Evolutionary conservation across 1,140 invertebrate species (phyloP), one percentile per base, ranked within the genome.

Genomic region (Bombus ignitus): DNA sequence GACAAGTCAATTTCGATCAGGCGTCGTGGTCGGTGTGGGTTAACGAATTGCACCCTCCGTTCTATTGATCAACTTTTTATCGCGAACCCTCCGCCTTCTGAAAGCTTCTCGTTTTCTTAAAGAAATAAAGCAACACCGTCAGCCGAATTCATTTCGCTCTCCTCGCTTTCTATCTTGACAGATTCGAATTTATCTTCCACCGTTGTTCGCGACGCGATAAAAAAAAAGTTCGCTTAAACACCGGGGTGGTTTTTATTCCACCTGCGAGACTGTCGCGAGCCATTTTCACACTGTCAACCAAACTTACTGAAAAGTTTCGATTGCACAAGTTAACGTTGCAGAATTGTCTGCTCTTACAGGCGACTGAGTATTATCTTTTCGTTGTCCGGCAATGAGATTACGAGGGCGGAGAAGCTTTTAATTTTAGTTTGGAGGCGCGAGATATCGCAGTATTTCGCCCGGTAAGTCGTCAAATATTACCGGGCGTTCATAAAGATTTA

Each of bases 111-210:
- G 59, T 77, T 82, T 68, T 68, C 81, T 62, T 53, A 66, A 84
- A 73, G 77, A 89, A 89, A 87, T 83, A 87, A 66, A 71, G 47
- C 6, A 53, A 53, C 18, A 53, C 32, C 59, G 74, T 35, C 68
- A n/a, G 3, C 70, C 72, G 88, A 81, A 87, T 83, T 83, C 80
- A 44, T 47, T 81, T 84, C 44, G 65, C 66, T 57, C 74, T 83
- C 42, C 65, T 37, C 53, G 66, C 18, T 35, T 37, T 22, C 35
- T 72, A 4, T 68, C 76, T 59, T 42, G 85, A 66, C 88, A 42
- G 85, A 47, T 81, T 87, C 78, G 89, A 87, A 90, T 90, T 90
- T 89, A 89, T 90, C 85, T 87, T 65, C 28, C 59, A 39, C 82
- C 47, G 47, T 53, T 53, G 28, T 32, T n/a, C 15, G 13, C 66